Evolutionary conservation across 2,888 invertebrate genomes (phyloP), one percentile per base, ranked within the genome.

Genomic region (Ommatoiulus sabulosus): DNA sequence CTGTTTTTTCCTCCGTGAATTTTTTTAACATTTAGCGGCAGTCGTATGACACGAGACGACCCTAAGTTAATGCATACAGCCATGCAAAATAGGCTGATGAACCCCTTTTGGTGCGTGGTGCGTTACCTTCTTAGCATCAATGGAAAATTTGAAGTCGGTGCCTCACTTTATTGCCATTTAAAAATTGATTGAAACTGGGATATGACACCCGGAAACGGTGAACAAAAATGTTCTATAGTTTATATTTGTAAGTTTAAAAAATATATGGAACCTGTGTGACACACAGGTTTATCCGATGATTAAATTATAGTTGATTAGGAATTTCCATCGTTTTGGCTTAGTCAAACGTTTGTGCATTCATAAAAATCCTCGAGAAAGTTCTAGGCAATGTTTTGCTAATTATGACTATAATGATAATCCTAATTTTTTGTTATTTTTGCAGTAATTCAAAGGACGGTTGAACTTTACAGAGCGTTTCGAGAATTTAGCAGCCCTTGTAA

Each of bases 401-500:
- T 84, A 35, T 35, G 15, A 10, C n/a, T 44, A 35, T 35, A 85
- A 44, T 35, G 85, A 15, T 85, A 43, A 17, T 84, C 8, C 12
- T 3, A 85, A 85, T 48, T 86, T 24, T 7, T 85, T 43, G 12
- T 46, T 44, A 43, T 87, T 3, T 20, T 87, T 87, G 7, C 87
- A 90, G 90, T 90, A 12, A 89, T 90, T 63, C 88, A 89, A 87
- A 89, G 89, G 86, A 90, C 90, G 52, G 90, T 90, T 44, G 89
- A 90, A 84, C 88, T 90, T 44, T 90, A 90, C 87, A 90, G 87
- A 89, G 90, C 90, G n/a, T 87, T 90, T 80, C 88, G 90, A 57
- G 90, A 90, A 87, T 90, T 90, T 87, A 90, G 90, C 88, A 87
- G 89, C 87, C 90, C 90, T 52, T 90, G 90, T 89, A 90, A 90